Evolutionary conservation across 2,113 vertebrate genomes (phyloP), one percentile per base, ranked within the genome.

Genomic region (Holacanthus passer): DNA sequence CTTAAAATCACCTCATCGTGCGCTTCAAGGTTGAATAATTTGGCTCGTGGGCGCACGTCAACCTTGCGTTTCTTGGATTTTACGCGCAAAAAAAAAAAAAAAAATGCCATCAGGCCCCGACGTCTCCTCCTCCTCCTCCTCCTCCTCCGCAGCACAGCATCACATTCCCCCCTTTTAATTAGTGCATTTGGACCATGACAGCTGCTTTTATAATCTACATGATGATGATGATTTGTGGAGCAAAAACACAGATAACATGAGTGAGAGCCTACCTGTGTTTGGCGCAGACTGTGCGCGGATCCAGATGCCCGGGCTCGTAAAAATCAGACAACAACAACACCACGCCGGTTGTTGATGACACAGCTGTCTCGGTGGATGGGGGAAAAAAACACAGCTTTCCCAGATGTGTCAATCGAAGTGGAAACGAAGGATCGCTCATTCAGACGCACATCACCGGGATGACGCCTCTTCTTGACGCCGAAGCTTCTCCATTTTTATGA

Each of bases 261-360:
- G n/a, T n/a, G n/a, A n/a, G 86, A 84, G 83, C 86, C 76, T 87
- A 67, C 86, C 76, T 87, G 64, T 79, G 79, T 77, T 85, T 86
- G 92, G 89, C 91, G 89, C 92, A 89, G 93, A 87, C 83, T 74
- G n/a, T 68, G 84, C 81, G 79, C 80, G 90, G 55, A 89, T 91
- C 93, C 93, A 91, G 89, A 76, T 66, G 85, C 80, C 79, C 71
- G 37, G 83, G 83, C 90, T 88, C 87, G 87, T 91, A 89, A 91
- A 93, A 91, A 92, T 91, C 91, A 94, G 91, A 94, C 94, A 94
- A 94, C 93, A 95, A 95, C 94, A 95, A 93, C 94, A 94, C 86
- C 94, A 94, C 93, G 92, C 94, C 91, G 92, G 93, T 91, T 94
- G 92, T 93, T 92, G 93, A 94, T 94, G 94, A 95, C 94, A 95